Conservation (phyloP, 2,113 vertebrate genomes). For the Mesocricetus auratus region DNA sequence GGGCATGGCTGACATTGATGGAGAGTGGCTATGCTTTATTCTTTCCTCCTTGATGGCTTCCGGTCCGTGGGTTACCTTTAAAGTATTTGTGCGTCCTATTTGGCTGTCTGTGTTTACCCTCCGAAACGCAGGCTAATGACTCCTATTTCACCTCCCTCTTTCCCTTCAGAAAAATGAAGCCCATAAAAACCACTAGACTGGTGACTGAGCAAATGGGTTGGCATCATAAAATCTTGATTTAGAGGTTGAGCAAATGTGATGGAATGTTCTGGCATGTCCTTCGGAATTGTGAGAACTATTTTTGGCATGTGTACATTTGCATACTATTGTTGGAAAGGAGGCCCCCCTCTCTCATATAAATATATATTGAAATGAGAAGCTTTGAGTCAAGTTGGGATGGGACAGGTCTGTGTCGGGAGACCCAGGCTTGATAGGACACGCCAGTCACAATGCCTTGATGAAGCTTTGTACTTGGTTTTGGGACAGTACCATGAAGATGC, state of each 20-base stretch:
- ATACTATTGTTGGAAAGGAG: neutral
- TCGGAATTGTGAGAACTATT: neutral
- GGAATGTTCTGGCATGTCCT: conserved; percentile 30
- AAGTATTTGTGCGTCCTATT: neutral
- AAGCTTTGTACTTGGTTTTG: rapidly evolving
- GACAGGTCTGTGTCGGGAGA: neutral
- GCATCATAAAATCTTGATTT: conserved; percentile 75
- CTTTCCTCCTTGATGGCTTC: neutral
- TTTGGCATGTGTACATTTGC: neutral
- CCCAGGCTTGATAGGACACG: neutral
- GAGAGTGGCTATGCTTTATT: rapidly evolving
- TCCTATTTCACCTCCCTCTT: conserved; percentile 64
- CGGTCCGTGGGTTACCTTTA: neutral
- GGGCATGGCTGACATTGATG: neutral
- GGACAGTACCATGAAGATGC: rapidly evolving
- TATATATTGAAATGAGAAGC: neutral
- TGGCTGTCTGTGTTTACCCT: conserved; percentile 40
- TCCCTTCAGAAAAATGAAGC: conserved; percentile 64
- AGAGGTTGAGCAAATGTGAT: conserved; percentile 63
- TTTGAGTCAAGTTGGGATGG: neutral
- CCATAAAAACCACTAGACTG: conserved; percentile 79
- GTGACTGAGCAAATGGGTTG: conserved; percentile 64
- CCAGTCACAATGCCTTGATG: neutral
- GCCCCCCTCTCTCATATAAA: rapidly evolving
- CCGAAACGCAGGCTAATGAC: neutral